These are phyloP conservation scores for Puntigrus tetrazona DNA, from an alignment of 2,113 vertebrate species.

Conservation along the genomic window DNA sequence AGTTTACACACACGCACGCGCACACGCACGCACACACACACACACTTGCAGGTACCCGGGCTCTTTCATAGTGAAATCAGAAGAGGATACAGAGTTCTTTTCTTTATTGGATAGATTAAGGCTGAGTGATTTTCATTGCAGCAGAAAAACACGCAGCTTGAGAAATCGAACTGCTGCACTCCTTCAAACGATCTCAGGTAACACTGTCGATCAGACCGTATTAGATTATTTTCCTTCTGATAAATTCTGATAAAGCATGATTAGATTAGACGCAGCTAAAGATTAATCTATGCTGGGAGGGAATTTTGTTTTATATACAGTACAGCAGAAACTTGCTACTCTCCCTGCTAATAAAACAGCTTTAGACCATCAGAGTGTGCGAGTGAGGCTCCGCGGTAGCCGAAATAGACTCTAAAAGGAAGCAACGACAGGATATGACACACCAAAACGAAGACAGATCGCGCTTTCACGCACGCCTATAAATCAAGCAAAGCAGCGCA, in stretches of 20 bases:
- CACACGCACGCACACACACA: slow-evolving; percentile 24
- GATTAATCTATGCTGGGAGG: slow-evolving; percentile 23
- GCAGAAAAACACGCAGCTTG: slow-evolving; percentile 5
- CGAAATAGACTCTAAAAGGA: slow-evolving; percentile 9
- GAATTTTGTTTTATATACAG: slow-evolving; percentile 12
- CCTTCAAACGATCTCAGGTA: slow-evolving; percentile 15
- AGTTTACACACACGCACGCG: slow-evolving; percentile 36
- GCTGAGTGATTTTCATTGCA: slow-evolving; percentile 33
- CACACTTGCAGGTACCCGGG: slow-evolving; percentile 18
- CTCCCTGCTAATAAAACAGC: neutral
- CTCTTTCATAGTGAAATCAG: slow-evolving; percentile 30
- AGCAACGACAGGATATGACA: slow-evolving; percentile 20
- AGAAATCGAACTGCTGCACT: slow-evolving; percentile 32
- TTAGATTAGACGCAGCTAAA: slow-evolving; percentile 11
- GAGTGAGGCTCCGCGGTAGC: neutral
- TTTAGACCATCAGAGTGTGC: neutral
- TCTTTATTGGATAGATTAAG: slow-evolving; percentile 40
- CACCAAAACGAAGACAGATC: slow-evolving; percentile 23
- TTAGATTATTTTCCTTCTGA: slow-evolving; percentile 40
- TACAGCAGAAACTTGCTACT: neutral
- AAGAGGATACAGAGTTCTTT: slow-evolving; percentile 36
- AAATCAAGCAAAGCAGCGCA: neutral
- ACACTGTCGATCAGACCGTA: slow-evolving; percentile 22
- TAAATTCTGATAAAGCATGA: slow-evolving; percentile 28
- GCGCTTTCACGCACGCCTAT: neutral